A percentile compares a stretch with the other conserved stretches of the same genome.
phyloP scores from a whole-genome alignment of 2,888 invertebrate species.

The Caenorhabditis doughertyi region DNA sequence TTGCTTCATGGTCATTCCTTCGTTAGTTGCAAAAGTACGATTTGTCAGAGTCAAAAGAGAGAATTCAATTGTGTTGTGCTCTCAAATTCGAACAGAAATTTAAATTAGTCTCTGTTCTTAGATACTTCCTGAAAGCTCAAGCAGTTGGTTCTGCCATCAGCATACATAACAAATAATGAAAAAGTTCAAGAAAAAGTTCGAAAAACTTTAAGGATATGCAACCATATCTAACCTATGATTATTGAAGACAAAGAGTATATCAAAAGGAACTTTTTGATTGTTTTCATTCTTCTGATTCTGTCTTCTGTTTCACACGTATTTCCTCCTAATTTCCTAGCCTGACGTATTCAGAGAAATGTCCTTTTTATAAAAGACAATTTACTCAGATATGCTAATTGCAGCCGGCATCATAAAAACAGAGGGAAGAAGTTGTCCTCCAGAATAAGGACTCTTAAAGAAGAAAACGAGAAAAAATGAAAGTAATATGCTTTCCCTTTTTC shows the following conservation, averaged over 20 bases:
- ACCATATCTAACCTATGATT: not conserved
- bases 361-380: constrained; percentile 1
- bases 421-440: not conserved
- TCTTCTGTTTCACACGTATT: not conserved
- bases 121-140: no score
- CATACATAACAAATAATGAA: no score
- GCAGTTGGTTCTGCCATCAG: no score
- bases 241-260: not conserved
- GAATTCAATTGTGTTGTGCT: no score
- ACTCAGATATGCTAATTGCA: constrained; percentile 28
- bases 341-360: constrained; percentile 18
- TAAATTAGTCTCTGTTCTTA: no score
- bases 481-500: constrained; percentile 40
- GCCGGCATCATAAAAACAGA: constrained; percentile 5
- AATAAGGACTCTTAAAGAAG: not conserved
- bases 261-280: not conserved
- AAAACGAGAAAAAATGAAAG: constrained; percentile 9
- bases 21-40: no score
- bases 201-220: not conserved
- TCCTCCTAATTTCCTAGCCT: constrained; percentile 2
- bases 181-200: not conserved
- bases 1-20: no score
- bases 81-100: no score
- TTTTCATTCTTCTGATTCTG: no score
- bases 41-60: no score